Percentiles rank a stretch among this genome's conserved stretches.
phyloP scores from a whole-genome alignment of 2,113 vertebrate species.

The Chinchilla lanigera region DNA sequence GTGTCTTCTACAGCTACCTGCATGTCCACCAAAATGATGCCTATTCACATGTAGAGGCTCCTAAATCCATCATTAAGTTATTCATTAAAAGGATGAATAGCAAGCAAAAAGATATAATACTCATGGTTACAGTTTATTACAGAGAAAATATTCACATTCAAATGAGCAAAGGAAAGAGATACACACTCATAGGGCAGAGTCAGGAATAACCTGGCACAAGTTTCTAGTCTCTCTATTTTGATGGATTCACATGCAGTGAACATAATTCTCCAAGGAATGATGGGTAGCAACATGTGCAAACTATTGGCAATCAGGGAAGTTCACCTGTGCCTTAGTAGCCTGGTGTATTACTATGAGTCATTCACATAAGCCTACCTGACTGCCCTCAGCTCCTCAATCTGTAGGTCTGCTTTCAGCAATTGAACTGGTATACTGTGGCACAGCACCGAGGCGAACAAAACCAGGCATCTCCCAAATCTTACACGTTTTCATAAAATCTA shows the following conservation, averaged over 20 bases:
- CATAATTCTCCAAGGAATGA: background rate
- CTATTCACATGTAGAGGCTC: background rate
- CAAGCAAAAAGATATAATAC: background rate
- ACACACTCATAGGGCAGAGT: background rate
- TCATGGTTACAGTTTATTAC: background rate
- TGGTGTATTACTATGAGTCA: background rate
- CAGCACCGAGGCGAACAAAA: background rate
- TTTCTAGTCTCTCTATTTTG: background rate
- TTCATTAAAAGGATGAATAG: background rate
- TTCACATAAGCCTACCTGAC: background rate
- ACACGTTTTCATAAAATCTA: background rate
- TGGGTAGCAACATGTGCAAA: background rate
- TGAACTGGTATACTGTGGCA: background rate
- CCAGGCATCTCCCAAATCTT: background rate
- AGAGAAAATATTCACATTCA: background rate
- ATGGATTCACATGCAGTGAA: background rate
- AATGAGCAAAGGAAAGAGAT: background rate
- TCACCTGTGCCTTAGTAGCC: background rate
- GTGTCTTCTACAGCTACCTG: background rate
- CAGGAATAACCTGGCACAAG: background rate
- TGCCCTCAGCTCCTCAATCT: background rate
- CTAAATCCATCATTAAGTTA: background rate
- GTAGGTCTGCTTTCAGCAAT: background rate
- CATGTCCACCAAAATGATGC: background rate
- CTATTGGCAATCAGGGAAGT: background rate